Conservation (phyloP, 2,797 vertebrate species). For the Melanotaenia trifasciata region DNA sequence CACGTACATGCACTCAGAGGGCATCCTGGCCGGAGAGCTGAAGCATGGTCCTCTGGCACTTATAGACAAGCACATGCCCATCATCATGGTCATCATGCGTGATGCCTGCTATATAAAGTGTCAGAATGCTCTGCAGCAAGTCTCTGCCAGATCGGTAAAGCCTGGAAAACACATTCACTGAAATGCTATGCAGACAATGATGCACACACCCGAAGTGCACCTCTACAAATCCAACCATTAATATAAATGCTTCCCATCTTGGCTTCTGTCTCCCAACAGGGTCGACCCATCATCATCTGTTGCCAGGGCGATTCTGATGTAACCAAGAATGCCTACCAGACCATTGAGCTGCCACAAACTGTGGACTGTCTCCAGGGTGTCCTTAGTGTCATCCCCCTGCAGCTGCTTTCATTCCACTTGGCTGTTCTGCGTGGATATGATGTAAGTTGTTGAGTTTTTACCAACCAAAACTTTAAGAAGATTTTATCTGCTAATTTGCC, state of each 20-base stretch:
- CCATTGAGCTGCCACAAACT: slow-evolving; percentile 92
- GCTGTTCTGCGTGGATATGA: slow-evolving; percentile 95
- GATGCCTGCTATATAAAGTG: slow-evolving; percentile 94
- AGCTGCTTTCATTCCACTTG: slow-evolving; percentile 95
- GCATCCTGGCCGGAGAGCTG: slow-evolving; percentile 95
- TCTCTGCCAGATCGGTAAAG: slow-evolving; percentile 92
- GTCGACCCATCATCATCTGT: slow-evolving; percentile 93
- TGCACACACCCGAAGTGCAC: not conserved
- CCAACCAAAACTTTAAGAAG: not conserved
- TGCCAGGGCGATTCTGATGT: slow-evolving; percentile 90
- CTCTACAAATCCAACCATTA: not conserved
- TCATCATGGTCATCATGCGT: slow-evolving; percentile 97
- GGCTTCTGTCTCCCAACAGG: slow-evolving; percentile 74
- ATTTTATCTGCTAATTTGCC: slow-evolving; percentile 3
- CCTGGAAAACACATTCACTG: not conserved
- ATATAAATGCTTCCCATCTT: slow-evolving; percentile 2
- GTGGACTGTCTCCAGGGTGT: slow-evolving; percentile 97
- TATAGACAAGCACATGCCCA: slow-evolving; percentile 94
- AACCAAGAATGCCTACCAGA: slow-evolving; percentile 89
- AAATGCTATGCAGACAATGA: not conserved
- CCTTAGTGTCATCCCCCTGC: slow-evolving; percentile 93
- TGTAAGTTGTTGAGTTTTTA: slow-evolving; percentile 76
- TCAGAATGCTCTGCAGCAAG: slow-evolving; percentile 94
- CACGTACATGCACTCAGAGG: slow-evolving; percentile 98
- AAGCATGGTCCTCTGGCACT: slow-evolving; percentile 95